Evolutionary conservation across 2,113 vertebrate genomes (phyloP).

Genomic region (Gulo gulo): DNA sequence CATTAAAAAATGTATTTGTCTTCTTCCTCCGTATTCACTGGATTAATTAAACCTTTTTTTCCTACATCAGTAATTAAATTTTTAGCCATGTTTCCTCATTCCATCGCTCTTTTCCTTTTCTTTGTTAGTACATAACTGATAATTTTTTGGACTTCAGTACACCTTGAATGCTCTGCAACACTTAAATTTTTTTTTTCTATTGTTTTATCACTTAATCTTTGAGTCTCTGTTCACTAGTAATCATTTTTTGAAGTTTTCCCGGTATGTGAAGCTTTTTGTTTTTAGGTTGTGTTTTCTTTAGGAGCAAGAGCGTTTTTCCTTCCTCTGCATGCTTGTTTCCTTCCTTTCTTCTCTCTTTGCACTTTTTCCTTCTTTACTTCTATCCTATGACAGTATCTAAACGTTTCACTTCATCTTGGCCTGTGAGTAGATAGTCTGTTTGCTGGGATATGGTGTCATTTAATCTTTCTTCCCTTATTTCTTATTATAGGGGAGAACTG

Average conservation of each 20-base stretch:
- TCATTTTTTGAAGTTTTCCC: neutral
- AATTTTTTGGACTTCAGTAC: neutral
- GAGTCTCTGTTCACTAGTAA: neutral
- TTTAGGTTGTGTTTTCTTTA: neutral
- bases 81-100: neutral
- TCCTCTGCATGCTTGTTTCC: neutral
- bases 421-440: rapidly evolving
- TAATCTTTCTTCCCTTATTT: neutral
- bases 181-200: neutral
- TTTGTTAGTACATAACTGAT: neutral
- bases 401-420: neutral
- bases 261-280: neutral
- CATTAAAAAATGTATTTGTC: neutral
- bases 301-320: neutral
- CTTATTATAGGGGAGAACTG: neutral
- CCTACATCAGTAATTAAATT: neutral
- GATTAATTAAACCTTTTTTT: neutral
- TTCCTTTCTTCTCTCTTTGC: neutral
- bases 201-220: neutral
- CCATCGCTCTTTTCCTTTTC: neutral
- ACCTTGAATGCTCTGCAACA: neutral
- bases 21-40: neutral
- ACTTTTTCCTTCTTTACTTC: neutral
- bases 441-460: neutral
- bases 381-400: neutral